Conservation (phyloP, 2,888 invertebrate species). For the Dascillus cervinus region DNA sequence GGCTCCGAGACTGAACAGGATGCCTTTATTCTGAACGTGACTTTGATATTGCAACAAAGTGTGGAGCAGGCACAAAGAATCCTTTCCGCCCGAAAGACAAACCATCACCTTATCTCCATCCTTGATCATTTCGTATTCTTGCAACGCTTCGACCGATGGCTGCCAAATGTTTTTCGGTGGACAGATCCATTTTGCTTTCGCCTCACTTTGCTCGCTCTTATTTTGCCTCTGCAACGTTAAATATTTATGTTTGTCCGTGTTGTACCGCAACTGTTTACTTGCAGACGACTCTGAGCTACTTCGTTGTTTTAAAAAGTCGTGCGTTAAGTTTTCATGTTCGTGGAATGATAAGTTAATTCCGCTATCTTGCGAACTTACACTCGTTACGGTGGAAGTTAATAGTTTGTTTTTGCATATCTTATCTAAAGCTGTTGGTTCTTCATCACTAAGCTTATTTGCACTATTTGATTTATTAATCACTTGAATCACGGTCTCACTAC, state of each 20-base stretch:
- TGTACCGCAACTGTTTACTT: conserved; percentile 28
- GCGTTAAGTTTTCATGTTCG: conserved; percentile 48
- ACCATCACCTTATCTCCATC: conserved; percentile 77
- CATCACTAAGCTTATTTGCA: conserved; percentile 51
- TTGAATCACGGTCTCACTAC: conserved; percentile 35
- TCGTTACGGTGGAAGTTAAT: conserved; percentile 58
- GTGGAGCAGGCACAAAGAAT: conserved; percentile 78
- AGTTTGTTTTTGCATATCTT: conserved; percentile 49
- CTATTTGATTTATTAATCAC: conserved; percentile 47
- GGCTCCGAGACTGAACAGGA: conserved; percentile 63
- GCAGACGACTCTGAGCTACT: conserved; percentile 35
- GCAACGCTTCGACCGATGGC: conserved; percentile 71
- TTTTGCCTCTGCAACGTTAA: conserved; percentile 35
- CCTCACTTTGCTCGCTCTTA: conserved; percentile 26
- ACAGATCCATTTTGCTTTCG: conserved; percentile 57
- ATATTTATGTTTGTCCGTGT: conserved; percentile 28
- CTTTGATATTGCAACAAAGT: conserved; percentile 78
- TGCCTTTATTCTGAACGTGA: conserved; percentile 64
- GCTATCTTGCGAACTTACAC: conserved; percentile 69
- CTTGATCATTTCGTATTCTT: conserved; percentile 76
- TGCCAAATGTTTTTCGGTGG: conserved; percentile 78
- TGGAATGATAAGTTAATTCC: conserved; percentile 69
- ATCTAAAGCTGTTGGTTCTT: conserved; percentile 38
- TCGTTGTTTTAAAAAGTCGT: conserved; percentile 28
- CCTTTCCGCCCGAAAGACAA: conserved; percentile 77